Evolutionary conservation across 2,888 invertebrate genomes (phyloP).

Genomic region (Nomada ferruginata): DNA sequence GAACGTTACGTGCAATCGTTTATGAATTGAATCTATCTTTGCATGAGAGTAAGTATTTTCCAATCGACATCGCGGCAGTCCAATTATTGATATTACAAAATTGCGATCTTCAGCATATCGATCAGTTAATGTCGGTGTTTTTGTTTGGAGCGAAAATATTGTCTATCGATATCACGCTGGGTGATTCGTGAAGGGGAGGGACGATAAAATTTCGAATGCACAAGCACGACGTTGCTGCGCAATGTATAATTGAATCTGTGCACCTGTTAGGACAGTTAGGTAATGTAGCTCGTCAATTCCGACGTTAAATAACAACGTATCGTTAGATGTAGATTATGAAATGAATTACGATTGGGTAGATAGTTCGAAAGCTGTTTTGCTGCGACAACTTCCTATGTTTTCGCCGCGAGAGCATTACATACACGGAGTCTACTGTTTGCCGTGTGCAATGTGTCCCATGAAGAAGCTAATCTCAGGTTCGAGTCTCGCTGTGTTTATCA

Average conservation of each 20-base stretch:
- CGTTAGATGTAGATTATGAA: conserved; percentile 29
- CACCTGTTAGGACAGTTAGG: conserved; percentile 14
- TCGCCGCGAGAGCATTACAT: background rate
- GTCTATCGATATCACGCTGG: no score
- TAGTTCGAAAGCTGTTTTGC: conserved; percentile 36
- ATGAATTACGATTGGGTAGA: conserved; percentile 35
- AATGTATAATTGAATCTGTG: conserved; percentile 9
- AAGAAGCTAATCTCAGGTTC: no score
- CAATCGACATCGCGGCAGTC: no score
- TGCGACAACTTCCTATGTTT: conserved; percentile 35
- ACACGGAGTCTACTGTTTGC: conserved; percentile 18
- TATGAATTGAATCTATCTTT: no score
- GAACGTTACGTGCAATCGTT: no score
- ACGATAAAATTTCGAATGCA: conserved; percentile 4
- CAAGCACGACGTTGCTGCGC: background rate
- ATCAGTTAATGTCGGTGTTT: no score
- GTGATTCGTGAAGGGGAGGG: no score
- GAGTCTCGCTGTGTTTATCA: conserved; percentile 40
- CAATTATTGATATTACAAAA: no score
- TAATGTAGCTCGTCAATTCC: conserved; percentile 24
- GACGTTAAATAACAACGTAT: conserved; percentile 21
- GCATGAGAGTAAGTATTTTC: no score
- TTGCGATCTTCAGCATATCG: no score
- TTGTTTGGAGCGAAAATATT: no score
- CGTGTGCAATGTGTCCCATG: conserved; percentile 8